These are phyloP conservation scores for Automeris io DNA, from an alignment of 2,888 invertebrate species.

Conservation along the genomic window DNA sequence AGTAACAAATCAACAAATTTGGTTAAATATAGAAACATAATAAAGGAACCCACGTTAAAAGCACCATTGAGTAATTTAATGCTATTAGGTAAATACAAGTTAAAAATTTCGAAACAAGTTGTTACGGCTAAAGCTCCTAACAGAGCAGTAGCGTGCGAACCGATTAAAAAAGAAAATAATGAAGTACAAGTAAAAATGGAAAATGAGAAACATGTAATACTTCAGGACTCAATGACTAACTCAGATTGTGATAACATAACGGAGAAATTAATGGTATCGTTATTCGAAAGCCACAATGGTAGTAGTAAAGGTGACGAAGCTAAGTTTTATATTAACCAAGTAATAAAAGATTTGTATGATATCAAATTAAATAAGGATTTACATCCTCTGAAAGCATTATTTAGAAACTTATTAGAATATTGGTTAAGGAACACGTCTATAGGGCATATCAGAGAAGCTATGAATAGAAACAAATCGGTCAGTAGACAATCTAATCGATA, in stretches of 20 bases:
- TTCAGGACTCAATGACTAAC: constrained; percentile 30
- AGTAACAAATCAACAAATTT: constrained; percentile 61
- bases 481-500: constrained; percentile 37
- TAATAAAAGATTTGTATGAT: constrained; percentile 48
- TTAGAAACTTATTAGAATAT: constrained; percentile 50
- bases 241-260: constrained; percentile 44
- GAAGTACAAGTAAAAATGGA: constrained; percentile 28
- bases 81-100: constrained; percentile 38
- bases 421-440: constrained; percentile 47
- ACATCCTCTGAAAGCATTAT: constrained; percentile 48
- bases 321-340: constrained; percentile 37
- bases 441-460: constrained; percentile 27
- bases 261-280: constrained; percentile 41
- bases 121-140: constrained; percentile 9
- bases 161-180: constrained; percentile 18
- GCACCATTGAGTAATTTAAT: constrained; percentile 41
- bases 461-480: constrained; percentile 33
- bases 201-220: constrained; percentile 22
- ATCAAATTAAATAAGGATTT: constrained; percentile 27
- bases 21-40: constrained; percentile 49
- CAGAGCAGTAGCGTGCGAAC: constrained; percentile 18
- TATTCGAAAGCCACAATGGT: constrained; percentile 32
- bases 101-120: constrained; percentile 15
- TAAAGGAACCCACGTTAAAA: constrained; percentile 42
- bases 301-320: constrained; percentile 17